Base-by-base conservation (phyloP, 2,888 invertebrate genomes). In the Gnatocerus cornutus region DNA sequence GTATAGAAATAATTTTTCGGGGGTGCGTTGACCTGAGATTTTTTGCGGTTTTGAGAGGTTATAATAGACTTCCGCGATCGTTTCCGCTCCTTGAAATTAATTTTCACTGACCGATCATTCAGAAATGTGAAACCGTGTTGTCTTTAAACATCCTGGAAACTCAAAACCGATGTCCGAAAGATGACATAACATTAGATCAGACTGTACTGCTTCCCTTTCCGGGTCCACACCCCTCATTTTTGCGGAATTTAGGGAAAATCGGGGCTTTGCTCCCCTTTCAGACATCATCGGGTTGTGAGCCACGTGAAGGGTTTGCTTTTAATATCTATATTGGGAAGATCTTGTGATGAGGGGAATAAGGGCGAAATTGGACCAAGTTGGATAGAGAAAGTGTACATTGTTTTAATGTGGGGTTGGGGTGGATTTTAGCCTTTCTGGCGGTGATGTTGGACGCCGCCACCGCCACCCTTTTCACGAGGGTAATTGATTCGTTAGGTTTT, bases 161-260 rank as follows among this genome's bases (percentile, higher is more conserved):
- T 76, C 55, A 76, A 80, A 74, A 79, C 70, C 74, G 77, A 77
- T 75, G 78, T 77, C 79, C 79, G 76, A 74, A 72, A 76, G 80
- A 79, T 80, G 79, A 80, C 78, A 79, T 75, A 80, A 81, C 81
- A 81, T 82, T 82, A 81, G 81, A 76, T 79, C 82, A 82, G 82
- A 77, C 82, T 81, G 81, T 82, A 82, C 74, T 71, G 78, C 80
- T 81, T 81, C 81, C 83, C 81, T 81, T 81, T 82, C 81, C 81
- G 77, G 80, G 76, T 74, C 68, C 76, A 72, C 80, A 80, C 81
- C 82, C 82, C 81, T 81, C 80, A 79, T 80, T 82, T 81, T 83
- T 83, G 81, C 78, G 74, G 78, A 80, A 81, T 83, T 83, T 82
- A 79, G 81, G 83, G 83, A 81, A 83, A 79, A 82, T 78, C 77